These are phyloP conservation scores for Gymnogyps californianus DNA, from an alignment of 2,113 vertebrate genomes.

Conservation along the genomic window DNA sequence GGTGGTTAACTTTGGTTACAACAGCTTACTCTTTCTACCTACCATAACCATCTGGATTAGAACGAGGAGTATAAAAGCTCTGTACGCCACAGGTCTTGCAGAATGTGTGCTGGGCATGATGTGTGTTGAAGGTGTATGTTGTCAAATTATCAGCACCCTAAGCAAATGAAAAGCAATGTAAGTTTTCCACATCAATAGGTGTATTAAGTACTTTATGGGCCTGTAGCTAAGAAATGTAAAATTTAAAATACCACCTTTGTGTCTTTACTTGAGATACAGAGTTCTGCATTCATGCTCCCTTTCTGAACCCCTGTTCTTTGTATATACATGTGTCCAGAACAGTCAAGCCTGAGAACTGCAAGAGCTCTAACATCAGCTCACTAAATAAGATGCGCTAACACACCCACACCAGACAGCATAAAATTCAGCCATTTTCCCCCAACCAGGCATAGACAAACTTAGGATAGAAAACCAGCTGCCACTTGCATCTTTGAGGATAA, in stretches of 20 bases:
- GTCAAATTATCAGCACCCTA: slow-evolving; percentile 89
- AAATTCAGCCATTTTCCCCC: background rate
- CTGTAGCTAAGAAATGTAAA: background rate
- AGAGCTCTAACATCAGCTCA: background rate
- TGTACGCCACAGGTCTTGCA: slow-evolving; percentile 96
- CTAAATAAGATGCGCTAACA: background rate
- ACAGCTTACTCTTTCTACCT: slow-evolving; percentile 35
- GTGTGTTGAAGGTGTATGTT: slow-evolving; percentile 93
- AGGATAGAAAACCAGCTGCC: background rate
- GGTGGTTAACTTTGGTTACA: background rate
- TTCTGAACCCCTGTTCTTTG: background rate
- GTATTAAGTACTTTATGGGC: background rate
- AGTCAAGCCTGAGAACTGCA: background rate
- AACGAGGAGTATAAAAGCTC: slow-evolving; percentile 94
- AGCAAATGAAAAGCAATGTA: background rate
- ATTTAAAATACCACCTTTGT: background rate
- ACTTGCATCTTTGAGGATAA: background rate
- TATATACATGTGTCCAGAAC: rapidly evolving
- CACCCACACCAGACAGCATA: background rate
- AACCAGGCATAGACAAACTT: background rate
- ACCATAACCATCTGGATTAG: slow-evolving; percentile 93
- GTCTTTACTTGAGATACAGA: background rate
- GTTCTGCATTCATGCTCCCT: background rate
- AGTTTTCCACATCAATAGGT: background rate
- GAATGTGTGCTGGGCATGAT: slow-evolving; percentile 89